Conservation (phyloP, 2,113 vertebrate species). For the Ceyx cyanopectus region DNA sequence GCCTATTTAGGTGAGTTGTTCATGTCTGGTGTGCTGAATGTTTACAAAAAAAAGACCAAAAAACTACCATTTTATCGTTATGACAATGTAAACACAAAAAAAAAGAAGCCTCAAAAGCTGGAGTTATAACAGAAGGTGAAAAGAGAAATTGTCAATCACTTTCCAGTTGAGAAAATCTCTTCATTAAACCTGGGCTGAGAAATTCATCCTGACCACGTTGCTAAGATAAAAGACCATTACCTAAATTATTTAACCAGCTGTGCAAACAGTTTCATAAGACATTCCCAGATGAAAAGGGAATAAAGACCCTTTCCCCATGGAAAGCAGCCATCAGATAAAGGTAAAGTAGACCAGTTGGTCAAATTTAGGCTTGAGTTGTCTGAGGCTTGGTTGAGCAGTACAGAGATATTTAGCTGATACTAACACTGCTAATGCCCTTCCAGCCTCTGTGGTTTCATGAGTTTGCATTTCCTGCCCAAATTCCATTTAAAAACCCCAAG, state of each 20-base stretch:
- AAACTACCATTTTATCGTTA: background rate
- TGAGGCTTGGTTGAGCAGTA: background rate
- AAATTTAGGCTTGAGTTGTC: background rate
- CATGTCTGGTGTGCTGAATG: background rate
- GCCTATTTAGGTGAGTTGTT: conserved; percentile 35
- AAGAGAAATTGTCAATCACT: conserved; percentile 16
- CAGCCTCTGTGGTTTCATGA: background rate
- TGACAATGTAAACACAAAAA: background rate
- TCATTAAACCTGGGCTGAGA: conserved; percentile 48
- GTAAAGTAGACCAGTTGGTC: conserved; percentile 8
- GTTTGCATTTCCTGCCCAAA: conserved; percentile 2
- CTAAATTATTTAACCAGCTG: conserved; percentile 29
- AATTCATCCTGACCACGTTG: background rate
- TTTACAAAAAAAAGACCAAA: background rate
- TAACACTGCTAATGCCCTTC: background rate
- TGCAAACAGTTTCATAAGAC: conserved; percentile 15
- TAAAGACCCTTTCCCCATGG: conserved; percentile 26
- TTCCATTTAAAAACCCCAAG: background rate
- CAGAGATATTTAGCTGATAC: background rate
- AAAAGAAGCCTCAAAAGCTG: background rate
- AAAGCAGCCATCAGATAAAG: conserved; percentile 55
- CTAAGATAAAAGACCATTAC: conserved; percentile 29
- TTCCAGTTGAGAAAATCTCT: conserved; percentile 13
- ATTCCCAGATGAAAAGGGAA: conserved; percentile 36
- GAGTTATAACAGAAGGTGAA: background rate